These are phyloP conservation scores for Parochlus steinenii DNA, from an alignment of 2,888 invertebrate species.

Conservation along the genomic window DNA sequence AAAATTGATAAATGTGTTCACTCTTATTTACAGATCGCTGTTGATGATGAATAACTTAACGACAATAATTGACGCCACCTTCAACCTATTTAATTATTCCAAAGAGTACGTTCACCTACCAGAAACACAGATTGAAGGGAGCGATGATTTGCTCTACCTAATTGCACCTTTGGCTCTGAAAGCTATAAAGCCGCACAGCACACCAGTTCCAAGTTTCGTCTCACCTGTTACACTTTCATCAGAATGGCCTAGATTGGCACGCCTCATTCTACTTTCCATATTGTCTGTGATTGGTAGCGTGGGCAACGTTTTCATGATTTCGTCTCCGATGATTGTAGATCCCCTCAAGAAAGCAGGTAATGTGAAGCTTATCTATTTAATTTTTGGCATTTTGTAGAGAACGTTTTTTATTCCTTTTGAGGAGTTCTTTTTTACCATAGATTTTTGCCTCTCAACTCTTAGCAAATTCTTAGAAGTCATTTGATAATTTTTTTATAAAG, in stretches of 20 bases:
- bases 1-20: too few relatives aligned
- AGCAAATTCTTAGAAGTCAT: not conserved
- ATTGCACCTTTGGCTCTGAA: constrained; percentile 4
- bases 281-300: constrained; percentile 48
- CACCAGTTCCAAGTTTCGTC: constrained; percentile 17
- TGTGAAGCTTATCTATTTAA: not conserved
- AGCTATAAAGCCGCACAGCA: constrained; percentile 3
- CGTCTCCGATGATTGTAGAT: constrained; percentile 54
- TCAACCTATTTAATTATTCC: too few relatives aligned
- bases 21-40: too few relatives aligned
- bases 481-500: not conserved
- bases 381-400: not conserved
- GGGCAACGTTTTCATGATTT: constrained; percentile 62
- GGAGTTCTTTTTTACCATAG: not conserved
- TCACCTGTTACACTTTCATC: constrained; percentile 48
- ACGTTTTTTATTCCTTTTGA: not conserved
- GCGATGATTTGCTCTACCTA: constrained; percentile 5
- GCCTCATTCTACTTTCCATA: constrained; percentile 44
- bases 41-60: too few relatives aligned
- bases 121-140: too few relatives aligned
- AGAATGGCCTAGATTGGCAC: constrained; percentile 50
- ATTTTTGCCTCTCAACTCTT: not conserved
- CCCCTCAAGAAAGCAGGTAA: constrained; percentile 48
- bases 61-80: too few relatives aligned
- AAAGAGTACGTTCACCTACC: too few relatives aligned